Evolutionary conservation across 2,888 invertebrate species (phyloP).

Genomic region (Apamea epomidion): DNA sequence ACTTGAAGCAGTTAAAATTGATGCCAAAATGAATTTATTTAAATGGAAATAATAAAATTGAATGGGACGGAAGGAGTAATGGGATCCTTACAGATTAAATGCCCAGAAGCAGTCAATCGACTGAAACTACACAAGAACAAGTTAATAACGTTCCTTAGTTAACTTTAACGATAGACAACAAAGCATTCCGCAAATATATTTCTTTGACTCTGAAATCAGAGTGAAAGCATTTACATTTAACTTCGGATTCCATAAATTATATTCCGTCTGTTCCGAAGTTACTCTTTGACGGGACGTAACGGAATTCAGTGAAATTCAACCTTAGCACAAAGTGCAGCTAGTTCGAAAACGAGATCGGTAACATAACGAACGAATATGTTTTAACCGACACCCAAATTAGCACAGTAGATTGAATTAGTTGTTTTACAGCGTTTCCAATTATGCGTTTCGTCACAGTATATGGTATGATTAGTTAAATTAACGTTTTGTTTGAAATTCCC

Average conservation of each 20-base stretch:
- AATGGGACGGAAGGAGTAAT: not conserved
- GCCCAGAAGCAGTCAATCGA: not conserved
- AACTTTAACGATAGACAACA: slow-evolving; percentile 19
- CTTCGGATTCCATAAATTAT: slow-evolving; percentile 46
- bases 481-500: slow-evolving; percentile 16
- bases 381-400: slow-evolving; percentile 25
- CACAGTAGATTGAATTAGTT: slow-evolving; percentile 38
- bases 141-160: slow-evolving; percentile 4
- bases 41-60: not conserved
- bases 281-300: slow-evolving; percentile 28
- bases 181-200: slow-evolving; percentile 34
- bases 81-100: not conserved
- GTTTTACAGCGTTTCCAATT: slow-evolving; percentile 10
- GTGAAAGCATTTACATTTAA: slow-evolving; percentile 38
- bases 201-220: slow-evolving; percentile 31
- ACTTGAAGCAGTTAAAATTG: slow-evolving; percentile 2
- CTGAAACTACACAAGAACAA: not conserved
- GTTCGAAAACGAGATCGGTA: slow-evolving; percentile 25
- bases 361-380: slow-evolving; percentile 19
- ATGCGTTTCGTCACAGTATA: not conserved
- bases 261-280: slow-evolving; percentile 33
- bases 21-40: not conserved
- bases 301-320: slow-evolving; percentile 23
- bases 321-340: slow-evolving; percentile 13
- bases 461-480: not conserved